Evolutionary conservation across 2,888 invertebrate species (phyloP), one percentile per base, ranked within the genome.

Genomic region (Ypsolopha sequella): DNA sequence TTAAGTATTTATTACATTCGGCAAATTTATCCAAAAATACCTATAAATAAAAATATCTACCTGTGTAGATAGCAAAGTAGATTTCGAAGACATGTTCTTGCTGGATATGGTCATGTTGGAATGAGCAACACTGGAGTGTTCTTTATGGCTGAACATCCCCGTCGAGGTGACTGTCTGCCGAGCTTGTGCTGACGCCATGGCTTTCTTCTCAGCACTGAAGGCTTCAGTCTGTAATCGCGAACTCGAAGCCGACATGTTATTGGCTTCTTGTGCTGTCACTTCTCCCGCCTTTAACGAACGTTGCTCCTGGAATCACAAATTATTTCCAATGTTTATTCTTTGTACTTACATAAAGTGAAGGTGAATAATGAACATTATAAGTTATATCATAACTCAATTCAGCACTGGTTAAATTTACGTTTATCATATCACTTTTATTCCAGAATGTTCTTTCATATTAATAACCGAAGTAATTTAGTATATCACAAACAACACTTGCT

Each of bases 141-240:
- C 85, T 65, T 93, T 93, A 60, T 91, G 91, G 70, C 94, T 95
- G 67, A 91, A 93, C 68, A 94, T 91, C 34, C 94, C 94, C 54
- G 91, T 91, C 14, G 94, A 90, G 4, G 94, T 94, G 62, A 94
- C 91, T 2, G 93, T 94, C 73, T 93, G 94, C 44, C 93, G 89
- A 60, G 95, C 93, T 66, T 95, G 93, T 58, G 90, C 89, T 56
- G 93, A 91, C 51, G 92, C 90, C 72, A 91, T 91, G 48, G 89
- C 89, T 62, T 90, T 90, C 69, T 95, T 93, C 80, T 96, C 95
- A 9, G 94, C 92, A 63, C 93, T 95, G 78, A 95, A 96, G 41
- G 92, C 92, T 65, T 95, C 95, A 49, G 95, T 94, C 60, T 94
- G 94, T 52, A 96, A 88, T 76, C 94, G 93, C 85, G 95, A 93